Percentiles rank a stretch among this genome's conserved stretches.
Conservation (phyloP, 2,797 vertebrate genomes). For the Champsocephalus esox region DNA sequence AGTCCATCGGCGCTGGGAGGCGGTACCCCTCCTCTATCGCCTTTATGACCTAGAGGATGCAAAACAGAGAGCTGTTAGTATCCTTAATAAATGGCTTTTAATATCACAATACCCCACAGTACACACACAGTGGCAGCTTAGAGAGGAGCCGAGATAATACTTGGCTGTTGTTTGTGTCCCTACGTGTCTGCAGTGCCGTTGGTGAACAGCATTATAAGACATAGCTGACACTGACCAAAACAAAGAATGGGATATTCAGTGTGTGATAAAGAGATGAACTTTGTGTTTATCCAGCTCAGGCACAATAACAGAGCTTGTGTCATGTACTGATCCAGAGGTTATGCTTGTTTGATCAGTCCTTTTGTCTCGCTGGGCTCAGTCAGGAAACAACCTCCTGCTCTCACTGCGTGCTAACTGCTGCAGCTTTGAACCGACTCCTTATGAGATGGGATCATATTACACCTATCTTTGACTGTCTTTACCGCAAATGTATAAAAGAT, state of each 20-base stretch:
- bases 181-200: background rate
- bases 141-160: background rate
- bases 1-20: constrained; percentile 98
- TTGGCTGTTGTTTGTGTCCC: too few relatives aligned
- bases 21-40: constrained; percentile 99
- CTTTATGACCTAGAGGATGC: constrained; percentile 92
- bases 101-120: background rate
- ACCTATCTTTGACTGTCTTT: constrained; percentile 5
- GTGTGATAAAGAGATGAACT: background rate
- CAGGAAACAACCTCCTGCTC: background rate
- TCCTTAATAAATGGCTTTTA: constrained; percentile 9
- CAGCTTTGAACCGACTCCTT: constrained; percentile 32
- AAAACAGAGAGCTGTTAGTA: constrained; percentile 31
- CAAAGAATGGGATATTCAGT: background rate
- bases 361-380: background rate
- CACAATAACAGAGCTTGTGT: constrained; percentile 2
- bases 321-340: constrained; percentile 23
- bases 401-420: constrained; percentile 5
- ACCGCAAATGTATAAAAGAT: constrained; percentile 7
- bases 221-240: background rate
- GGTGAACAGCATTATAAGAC: background rate
- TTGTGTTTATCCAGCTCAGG: constrained; percentile 24
- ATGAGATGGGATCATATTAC: constrained; percentile 23
- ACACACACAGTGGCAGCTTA: background rate
- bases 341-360: constrained; percentile 14